Percentiles rank a stretch among this genome's conserved stretches.
Conservation (phyloP, 2,113 vertebrate species). For the Plotosus lineatus region DNA sequence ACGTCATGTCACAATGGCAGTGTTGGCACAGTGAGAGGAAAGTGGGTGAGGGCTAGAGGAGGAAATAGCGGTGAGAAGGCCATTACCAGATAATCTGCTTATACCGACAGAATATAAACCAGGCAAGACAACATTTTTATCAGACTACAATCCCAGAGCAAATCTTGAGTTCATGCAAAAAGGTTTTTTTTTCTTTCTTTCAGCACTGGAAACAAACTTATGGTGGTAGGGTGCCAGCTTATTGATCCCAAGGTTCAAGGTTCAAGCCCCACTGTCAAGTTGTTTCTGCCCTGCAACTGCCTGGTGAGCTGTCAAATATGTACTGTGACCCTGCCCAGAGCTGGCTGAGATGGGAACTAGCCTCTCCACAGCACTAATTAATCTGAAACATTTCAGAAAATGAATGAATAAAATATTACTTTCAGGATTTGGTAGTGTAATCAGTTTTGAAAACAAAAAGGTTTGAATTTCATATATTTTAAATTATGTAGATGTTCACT, state of each 20-base stretch:
- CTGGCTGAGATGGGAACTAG: too few species aligned
- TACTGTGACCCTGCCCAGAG: too few species aligned
- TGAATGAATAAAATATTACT: neutral
- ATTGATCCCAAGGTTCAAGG: too few species aligned
- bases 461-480: neutral
- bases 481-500: neutral
- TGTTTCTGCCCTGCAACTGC: too few species aligned
- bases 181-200: constrained; percentile 52
- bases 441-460: neutral
- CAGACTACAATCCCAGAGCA: constrained; percentile 51
- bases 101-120: constrained; percentile 73
- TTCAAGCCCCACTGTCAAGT: too few species aligned
- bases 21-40: constrained; percentile 67
- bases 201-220: neutral
- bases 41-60: constrained; percentile 56
- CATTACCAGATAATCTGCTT: constrained; percentile 63
- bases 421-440: neutral
- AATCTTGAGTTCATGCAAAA: constrained; percentile 43
- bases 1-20: constrained; percentile 71
- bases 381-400: too few species aligned
- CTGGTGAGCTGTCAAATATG: too few species aligned
- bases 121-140: constrained; percentile 64
- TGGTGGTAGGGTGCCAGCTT: too few species aligned
- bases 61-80: constrained; percentile 74
- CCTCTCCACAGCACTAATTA: too few species aligned